These are phyloP conservation scores for Portevinia maculata DNA, from an alignment of 2,888 invertebrate species.

Conservation along the genomic window DNA sequence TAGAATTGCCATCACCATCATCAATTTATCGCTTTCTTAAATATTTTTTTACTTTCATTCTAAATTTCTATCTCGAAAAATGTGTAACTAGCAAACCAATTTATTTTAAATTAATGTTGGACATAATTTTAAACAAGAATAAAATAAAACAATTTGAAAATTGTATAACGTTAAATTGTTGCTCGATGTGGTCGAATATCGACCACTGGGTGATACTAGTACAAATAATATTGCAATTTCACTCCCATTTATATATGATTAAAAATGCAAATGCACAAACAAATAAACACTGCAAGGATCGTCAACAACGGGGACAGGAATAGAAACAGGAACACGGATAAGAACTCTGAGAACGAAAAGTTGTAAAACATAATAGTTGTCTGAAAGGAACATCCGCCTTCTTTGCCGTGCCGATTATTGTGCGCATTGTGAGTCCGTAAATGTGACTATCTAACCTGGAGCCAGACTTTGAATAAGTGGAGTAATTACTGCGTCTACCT, in stretches of 20 bases:
- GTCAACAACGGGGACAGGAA: background rate
- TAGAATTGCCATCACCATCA: too few species aligned
- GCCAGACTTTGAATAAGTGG: constrained; percentile 27
- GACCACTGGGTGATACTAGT: too few species aligned
- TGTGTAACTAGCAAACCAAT: too few species aligned
- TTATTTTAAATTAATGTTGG: too few species aligned
- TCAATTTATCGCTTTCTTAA: too few species aligned
- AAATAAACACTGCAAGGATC: constrained; percentile 48
- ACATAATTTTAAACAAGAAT: too few species aligned
- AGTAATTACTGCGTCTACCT: constrained; percentile 48
- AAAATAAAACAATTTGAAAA: too few species aligned
- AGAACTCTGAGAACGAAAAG: background rate
- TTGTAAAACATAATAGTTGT: constrained; percentile 33
- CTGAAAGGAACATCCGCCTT: too few species aligned
- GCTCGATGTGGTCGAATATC: too few species aligned
- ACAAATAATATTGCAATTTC: constrained; percentile 67
- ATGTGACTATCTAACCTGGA: constrained; percentile 59
- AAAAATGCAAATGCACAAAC: constrained; percentile 67
- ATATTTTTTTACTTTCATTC: too few species aligned
- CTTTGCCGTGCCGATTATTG: background rate
- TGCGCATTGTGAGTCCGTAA: constrained; percentile 46
- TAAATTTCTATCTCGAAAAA: too few species aligned
- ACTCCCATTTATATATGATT: constrained; percentile 68
- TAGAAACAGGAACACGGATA: background rate
- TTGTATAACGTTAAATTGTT: too few species aligned